Conservation (phyloP, 2,888 invertebrate genomes). For the Macaria liturata region DNA sequence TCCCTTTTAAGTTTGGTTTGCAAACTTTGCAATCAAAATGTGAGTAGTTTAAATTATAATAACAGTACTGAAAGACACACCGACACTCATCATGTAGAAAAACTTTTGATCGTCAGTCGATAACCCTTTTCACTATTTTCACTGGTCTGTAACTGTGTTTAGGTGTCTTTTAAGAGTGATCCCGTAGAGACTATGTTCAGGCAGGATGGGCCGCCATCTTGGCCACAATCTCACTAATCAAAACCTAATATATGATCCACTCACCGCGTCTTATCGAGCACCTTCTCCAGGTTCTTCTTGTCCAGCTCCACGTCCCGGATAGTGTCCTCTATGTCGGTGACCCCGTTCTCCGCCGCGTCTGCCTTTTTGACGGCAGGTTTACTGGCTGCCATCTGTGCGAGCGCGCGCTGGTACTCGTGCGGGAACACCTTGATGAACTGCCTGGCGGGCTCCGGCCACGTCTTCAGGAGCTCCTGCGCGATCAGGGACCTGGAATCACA, state of each 20-base stretch:
- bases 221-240: no score
- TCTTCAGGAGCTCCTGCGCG: conserved; percentile 89
- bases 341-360: conserved; percentile 66
- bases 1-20: no score
- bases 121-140: no score
- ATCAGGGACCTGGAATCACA: conserved; percentile 85
- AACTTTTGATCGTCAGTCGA: no score
- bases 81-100: no score
- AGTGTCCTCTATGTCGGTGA: conserved; percentile 94
- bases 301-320: conserved; percentile 90
- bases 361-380: conserved; percentile 45
- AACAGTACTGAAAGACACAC: no score
- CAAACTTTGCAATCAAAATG: no score
- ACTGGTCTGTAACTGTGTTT: no score
- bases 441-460: conserved; percentile 90
- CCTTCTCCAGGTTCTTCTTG: conserved; percentile 91
- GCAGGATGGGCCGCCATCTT: no score
- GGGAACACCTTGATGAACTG: conserved; percentile 98
- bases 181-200: no score
- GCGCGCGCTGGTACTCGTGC: conserved; percentile 96
- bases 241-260: conserved; percentile 4
- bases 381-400: conserved; percentile 84
- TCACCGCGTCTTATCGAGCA: conserved; percentile 90
- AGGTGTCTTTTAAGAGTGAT: no score
- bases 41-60: no score